These are phyloP conservation scores for Lineus longissimus DNA, from an alignment of 1,140 invertebrate genomes.

Conservation along the genomic window DNA sequence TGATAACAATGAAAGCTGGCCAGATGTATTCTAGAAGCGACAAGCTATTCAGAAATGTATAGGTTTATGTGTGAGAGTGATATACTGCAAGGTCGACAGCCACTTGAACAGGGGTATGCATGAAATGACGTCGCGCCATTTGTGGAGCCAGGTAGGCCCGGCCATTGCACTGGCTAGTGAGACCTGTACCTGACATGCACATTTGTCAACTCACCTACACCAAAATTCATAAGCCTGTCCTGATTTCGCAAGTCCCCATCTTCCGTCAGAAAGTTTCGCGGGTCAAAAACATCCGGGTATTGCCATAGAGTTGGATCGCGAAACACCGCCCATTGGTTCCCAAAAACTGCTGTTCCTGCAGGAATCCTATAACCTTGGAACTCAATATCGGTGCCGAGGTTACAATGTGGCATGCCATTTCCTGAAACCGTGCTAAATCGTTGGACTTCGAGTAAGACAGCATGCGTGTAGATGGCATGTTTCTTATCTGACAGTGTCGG, in stretches of 20 bases:
- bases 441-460: slow-evolving; percentile 1
- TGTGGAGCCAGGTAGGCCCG: no score
- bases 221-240: neutral
- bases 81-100: no score
- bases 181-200: no score
- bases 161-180: no score
- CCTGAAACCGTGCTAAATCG: neutral
- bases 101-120: no score
- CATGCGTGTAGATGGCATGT: neutral
- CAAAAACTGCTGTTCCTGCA: neutral
- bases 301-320: neutral
- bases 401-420: neutral
- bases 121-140: no score
- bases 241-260: neutral
- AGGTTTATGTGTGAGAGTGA: no score
- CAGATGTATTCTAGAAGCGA: no score
- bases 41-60: no score
- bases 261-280: neutral
- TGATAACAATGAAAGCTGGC: no score
- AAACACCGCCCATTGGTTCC: neutral
- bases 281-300: neutral
- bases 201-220: neutral
- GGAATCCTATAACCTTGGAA: neutral
- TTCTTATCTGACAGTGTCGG: neutral
- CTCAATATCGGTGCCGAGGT: neutral